These are phyloP conservation scores for Ataeniobius toweri DNA, from an alignment of 2,797 vertebrate genomes.

Conservation along the genomic window DNA sequence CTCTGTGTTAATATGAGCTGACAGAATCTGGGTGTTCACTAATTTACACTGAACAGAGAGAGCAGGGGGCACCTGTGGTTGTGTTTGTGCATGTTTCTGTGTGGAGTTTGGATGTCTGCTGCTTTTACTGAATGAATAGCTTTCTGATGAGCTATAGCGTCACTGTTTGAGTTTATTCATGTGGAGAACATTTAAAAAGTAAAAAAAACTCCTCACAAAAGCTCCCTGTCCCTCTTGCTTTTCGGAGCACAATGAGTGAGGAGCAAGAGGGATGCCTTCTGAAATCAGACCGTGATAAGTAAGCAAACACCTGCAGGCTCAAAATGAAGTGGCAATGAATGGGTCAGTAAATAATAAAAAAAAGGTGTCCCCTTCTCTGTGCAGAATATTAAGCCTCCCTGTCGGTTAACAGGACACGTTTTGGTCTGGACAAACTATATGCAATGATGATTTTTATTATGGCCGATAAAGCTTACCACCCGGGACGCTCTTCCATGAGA, in stretches of 20 bases:
- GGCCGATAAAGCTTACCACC: neutral
- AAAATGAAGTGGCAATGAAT: slow-evolving; percentile 8
- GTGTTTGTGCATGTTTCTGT: slow-evolving; percentile 29
- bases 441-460: neutral
- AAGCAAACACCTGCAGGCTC: slow-evolving; percentile 49
- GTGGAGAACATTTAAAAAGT: slow-evolving; percentile 75
- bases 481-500: neutral
- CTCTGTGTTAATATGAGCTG: slow-evolving; percentile 50
- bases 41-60: slow-evolving; percentile 46
- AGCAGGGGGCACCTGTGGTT: slow-evolving; percentile 29
- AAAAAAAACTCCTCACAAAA: slow-evolving; percentile 59
- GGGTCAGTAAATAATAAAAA: neutral
- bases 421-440: neutral
- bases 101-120: slow-evolving; percentile 8
- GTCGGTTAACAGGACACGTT: neutral
- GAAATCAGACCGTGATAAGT: slow-evolving; percentile 49
- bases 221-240: slow-evolving; percentile 70
- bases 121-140: slow-evolving; percentile 61
- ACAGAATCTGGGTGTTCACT: slow-evolving; percentile 53
- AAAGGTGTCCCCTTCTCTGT: neutral
- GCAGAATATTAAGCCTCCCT: neutral
- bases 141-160: slow-evolving; percentile 70
- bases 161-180: slow-evolving; percentile 76
- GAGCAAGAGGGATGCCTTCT: slow-evolving; percentile 22
- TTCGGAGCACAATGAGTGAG: slow-evolving; percentile 69